Conservation (phyloP, 2,797 vertebrate genomes). For the Coccyzus lansbergi region DNA sequence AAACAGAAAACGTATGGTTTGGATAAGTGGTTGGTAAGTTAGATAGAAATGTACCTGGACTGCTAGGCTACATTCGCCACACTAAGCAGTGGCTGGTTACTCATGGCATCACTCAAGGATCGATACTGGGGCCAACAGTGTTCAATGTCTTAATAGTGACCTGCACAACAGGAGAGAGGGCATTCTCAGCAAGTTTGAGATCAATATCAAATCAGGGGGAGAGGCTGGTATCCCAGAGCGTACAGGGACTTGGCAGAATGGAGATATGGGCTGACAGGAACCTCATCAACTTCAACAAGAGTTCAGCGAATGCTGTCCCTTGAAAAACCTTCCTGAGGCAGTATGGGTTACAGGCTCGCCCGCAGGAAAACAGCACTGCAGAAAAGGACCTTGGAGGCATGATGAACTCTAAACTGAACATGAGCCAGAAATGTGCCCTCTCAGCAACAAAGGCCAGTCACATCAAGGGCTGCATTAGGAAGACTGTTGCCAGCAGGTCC, state of each 20-base stretch:
- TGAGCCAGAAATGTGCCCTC: neutral
- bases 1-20: neutral
- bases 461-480: neutral
- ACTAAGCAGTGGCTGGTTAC: neutral
- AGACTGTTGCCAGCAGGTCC: neutral
- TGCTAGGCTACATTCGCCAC: neutral
- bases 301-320: neutral
- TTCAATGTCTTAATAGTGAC: neutral
- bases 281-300: neutral
- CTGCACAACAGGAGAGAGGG: neutral
- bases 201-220: neutral
- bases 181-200: neutral
- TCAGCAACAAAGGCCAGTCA: neutral
- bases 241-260: neutral
- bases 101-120: neutral
- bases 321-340: neutral
- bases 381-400: neutral
- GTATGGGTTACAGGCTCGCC: neutral
- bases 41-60: neutral
- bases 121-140: neutral
- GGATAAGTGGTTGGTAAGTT: neutral
- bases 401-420: neutral
- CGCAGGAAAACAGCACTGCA: neutral
- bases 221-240: neutral
- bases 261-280: neutral